Evolutionary conservation across 2,113 vertebrate genomes (phyloP).

Genomic region (Atractosteus spatula): DNA sequence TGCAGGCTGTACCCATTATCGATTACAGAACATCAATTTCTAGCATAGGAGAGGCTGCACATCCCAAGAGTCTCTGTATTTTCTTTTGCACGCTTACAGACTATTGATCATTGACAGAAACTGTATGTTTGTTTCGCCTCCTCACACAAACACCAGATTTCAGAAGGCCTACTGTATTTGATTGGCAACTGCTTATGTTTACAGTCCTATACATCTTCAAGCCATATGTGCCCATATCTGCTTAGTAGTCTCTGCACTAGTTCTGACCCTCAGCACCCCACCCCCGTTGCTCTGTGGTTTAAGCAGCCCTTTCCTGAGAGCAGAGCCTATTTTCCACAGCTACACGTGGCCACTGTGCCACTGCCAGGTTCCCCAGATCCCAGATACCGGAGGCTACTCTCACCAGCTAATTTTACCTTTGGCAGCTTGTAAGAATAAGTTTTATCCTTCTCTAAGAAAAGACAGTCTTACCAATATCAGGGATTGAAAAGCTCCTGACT

Average conservation of each 20-base stretch:
- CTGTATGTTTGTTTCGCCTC: constrained; percentile 24
- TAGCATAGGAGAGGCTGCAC: too few species aligned
- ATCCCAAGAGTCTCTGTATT: too few species aligned
- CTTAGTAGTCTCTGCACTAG: background rate
- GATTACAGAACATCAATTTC: too few species aligned
- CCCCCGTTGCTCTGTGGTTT: background rate
- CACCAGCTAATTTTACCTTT: constrained; percentile 1
- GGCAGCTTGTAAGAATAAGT: constrained; percentile 15
- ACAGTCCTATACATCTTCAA: constrained; percentile 16
- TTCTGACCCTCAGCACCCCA: background rate
- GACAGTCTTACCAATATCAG: constrained; percentile 15
- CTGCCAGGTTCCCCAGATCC: background rate
- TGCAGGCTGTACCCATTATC: too few species aligned
- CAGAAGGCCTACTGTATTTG: background rate
- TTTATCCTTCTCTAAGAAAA: constrained; percentile 12
- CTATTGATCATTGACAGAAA: too few species aligned
- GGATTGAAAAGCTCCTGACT: background rate
- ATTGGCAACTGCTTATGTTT: background rate
- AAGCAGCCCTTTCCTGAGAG: too few species aligned
- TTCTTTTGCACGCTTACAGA: too few species aligned
- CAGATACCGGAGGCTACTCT: background rate
- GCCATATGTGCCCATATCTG: constrained; percentile 7
- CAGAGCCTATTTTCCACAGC: background rate
- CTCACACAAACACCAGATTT: constrained; percentile 25
- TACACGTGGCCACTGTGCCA: constrained; percentile 9